A percentile compares a stretch with the other conserved stretches of the same genome.
Conservation (phyloP, 1,140 invertebrate genomes). For the Heterodera carotae region DNA sequence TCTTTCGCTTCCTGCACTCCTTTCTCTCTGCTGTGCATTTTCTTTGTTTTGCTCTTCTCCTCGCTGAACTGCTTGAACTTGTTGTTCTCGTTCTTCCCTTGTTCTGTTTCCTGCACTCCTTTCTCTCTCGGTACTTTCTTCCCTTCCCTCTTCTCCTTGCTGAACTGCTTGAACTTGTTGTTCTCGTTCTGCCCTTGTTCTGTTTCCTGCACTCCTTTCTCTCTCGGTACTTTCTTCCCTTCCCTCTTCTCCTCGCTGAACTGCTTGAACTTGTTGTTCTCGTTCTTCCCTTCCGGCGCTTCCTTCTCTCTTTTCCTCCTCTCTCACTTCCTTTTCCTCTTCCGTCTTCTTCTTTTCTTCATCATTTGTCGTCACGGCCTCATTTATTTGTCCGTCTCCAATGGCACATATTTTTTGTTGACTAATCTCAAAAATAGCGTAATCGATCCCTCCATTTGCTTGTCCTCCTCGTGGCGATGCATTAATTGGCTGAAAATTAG, state of each 20-base stretch:
- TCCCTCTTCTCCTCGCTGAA: too few species aligned
- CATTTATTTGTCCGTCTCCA: neutral
- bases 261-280: neutral
- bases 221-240: neutral
- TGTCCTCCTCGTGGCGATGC: neutral
- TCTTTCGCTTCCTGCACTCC: too few species aligned
- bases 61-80: neutral
- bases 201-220: neutral
- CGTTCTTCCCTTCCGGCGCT: neutral
- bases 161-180: too few species aligned
- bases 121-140: neutral
- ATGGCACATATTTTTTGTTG: neutral
- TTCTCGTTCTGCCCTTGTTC: neutral
- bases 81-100: too few species aligned
- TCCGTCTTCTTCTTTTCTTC: neutral
- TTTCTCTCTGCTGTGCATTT: neutral
- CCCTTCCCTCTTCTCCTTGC: too few species aligned
- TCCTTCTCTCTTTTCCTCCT: neutral
- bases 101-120: too few species aligned
- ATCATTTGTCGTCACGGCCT: neutral
- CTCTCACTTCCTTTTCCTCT: neutral
- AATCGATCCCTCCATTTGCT: neutral
- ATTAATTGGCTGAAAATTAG: neutral
- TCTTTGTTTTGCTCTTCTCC: neutral
- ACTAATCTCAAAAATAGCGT: conserved; percentile 5